Evolutionary conservation across 2,113 vertebrate species (phyloP).

Genomic region (Anas platyrhynchos): DNA sequence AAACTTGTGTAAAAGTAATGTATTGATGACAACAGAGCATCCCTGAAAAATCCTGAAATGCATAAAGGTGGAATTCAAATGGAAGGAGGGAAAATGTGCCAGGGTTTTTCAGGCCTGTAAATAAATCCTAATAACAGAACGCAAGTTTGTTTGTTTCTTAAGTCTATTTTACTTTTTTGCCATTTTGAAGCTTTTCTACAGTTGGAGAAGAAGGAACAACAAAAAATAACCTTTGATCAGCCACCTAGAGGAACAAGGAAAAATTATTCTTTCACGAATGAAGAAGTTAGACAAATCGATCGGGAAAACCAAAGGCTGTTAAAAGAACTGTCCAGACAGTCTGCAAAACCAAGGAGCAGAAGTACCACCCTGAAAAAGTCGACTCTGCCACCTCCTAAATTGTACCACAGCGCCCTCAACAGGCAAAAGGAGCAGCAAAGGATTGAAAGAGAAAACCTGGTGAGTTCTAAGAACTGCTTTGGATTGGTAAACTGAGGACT

Average conservation of each 20-base stretch:
- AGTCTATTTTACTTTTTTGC: background rate
- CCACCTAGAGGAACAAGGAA: constrained; percentile 76
- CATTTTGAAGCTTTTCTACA: constrained; percentile 81
- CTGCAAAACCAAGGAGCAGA: constrained; percentile 70
- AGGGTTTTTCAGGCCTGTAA: background rate
- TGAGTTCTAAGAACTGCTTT: constrained; percentile 70
- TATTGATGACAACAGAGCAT: background rate
- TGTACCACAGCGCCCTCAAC: constrained; percentile 89
- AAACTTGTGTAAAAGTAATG: background rate
- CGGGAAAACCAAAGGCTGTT: constrained; percentile 92
- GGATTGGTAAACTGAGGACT: background rate
- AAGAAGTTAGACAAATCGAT: constrained; percentile 89
- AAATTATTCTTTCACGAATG: constrained; percentile 91
- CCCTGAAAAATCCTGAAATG: background rate
- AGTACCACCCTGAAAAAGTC: constrained; percentile 63
- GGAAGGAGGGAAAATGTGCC: background rate
- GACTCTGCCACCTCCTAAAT: constrained; percentile 24
- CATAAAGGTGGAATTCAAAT: background rate
- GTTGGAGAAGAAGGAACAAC: constrained; percentile 78
- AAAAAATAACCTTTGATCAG: constrained; percentile 69
- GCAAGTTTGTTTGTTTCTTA: background rate
- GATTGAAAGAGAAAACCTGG: constrained; percentile 93
- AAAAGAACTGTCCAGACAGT: constrained; percentile 82
- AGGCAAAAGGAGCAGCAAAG: constrained; percentile 90
- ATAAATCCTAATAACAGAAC: background rate